Evolutionary conservation across 2,888 invertebrate genomes (phyloP).

Genomic region (Beris morrisii): DNA sequence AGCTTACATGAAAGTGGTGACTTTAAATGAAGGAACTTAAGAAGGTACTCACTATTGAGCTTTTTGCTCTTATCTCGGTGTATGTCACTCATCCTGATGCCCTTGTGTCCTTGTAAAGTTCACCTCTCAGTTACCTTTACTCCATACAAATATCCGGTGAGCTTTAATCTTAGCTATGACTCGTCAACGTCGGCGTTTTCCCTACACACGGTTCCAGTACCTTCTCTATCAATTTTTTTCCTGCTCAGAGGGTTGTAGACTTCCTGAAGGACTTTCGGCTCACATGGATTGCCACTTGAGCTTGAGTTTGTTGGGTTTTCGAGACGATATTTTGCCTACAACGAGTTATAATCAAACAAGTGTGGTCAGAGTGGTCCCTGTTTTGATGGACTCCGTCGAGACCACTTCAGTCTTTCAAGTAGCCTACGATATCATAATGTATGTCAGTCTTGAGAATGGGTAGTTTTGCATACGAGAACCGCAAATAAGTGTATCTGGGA

Average conservation of each 20-base stretch:
- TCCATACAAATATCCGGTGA: too few relatives aligned
- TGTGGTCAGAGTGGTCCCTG: constrained; percentile 18
- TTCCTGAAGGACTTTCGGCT: constrained; percentile 22
- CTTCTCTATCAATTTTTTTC: constrained; percentile 4
- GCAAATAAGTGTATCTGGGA: too few relatives aligned
- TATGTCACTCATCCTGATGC: too few relatives aligned
- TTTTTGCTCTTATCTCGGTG: too few relatives aligned
- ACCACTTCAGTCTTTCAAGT: constrained; percentile 18
- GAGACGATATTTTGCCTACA: constrained; percentile 19
- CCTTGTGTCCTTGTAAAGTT: too few relatives aligned
- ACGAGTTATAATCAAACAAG: neutral
- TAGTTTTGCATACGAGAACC: too few relatives aligned
- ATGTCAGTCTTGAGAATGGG: neutral
- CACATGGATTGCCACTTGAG: constrained; percentile 31
- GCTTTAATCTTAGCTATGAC: too few relatives aligned
- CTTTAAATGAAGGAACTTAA: too few relatives aligned
- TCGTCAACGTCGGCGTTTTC: constrained; percentile 6
- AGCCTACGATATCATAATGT: constrained; percentile 10
- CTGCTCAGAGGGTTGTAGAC: constrained; percentile 17
- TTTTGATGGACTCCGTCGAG: constrained; percentile 27
- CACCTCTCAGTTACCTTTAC: too few relatives aligned
- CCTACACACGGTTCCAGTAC: neutral
- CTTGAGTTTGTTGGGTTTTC: constrained; percentile 27
- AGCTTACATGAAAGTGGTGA: too few relatives aligned
- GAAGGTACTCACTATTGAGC: too few relatives aligned